These are phyloP conservation scores for Lobophora halterata DNA, from an alignment of 2,888 invertebrate species.

Conservation along the genomic window DNA sequence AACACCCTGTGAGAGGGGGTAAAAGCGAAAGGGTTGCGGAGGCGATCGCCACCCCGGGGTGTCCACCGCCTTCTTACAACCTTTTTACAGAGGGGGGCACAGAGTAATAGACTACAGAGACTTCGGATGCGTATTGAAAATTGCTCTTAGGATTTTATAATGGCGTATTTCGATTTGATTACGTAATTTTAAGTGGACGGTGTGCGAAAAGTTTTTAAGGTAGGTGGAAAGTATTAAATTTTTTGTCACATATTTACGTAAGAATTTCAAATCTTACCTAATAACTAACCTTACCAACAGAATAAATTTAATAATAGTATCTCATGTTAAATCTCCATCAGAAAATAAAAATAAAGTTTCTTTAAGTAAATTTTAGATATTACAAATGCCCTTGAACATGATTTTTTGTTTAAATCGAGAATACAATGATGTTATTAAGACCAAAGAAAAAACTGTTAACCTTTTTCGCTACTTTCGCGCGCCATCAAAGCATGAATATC, in stretches of 20 bases:
- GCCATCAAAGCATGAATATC: constrained; percentile 18
- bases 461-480: constrained; percentile 1
- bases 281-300: too few species aligned
- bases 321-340: too few species aligned
- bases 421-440: too few species aligned
- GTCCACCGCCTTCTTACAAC: constrained; percentile 80
- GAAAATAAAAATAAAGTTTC: too few species aligned
- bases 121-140: constrained; percentile 43
- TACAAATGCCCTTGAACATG: too few species aligned
- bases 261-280: too few species aligned
- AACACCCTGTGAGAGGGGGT: constrained; percentile 73
- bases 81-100: constrained; percentile 74
- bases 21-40: constrained; percentile 80
- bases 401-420: too few species aligned
- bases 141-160: constrained; percentile 35
- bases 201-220: constrained; percentile 1
- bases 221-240: too few species aligned
- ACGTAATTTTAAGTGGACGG: constrained; percentile 19
- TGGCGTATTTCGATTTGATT: constrained; percentile 34
- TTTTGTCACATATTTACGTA: too few species aligned
- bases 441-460: constrained; percentile 7
- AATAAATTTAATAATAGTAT: too few species aligned
- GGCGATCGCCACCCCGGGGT: constrained; percentile 70
- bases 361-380: too few species aligned
- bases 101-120: constrained; percentile 68